Percentiles rank a stretch among this genome's conserved stretches.
phyloP scores from a whole-genome alignment of 2,113 vertebrate genomes.

The Butastur rufipennis region DNA sequence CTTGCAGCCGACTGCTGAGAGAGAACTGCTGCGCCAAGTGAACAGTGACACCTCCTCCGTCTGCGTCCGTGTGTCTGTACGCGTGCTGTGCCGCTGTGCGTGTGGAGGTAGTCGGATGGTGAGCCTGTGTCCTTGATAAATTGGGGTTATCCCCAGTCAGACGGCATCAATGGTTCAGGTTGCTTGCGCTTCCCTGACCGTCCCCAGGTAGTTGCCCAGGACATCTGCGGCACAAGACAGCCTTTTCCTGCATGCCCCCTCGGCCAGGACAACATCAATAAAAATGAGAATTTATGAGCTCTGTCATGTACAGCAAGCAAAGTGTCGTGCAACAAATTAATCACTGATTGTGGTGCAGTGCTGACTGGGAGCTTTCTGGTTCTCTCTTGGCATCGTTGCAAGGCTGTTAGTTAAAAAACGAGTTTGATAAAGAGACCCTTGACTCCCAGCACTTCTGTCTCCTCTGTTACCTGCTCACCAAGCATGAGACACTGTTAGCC shows the following conservation, averaged over 20 bases:
- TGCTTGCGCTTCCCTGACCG: not conserved
- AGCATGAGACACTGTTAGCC: not conserved
- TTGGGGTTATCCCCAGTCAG: not conserved
- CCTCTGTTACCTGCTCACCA: not conserved
- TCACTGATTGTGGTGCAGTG: not conserved
- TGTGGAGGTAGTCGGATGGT: rapidly evolving
- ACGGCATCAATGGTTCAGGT: not conserved
- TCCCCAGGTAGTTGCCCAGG: not conserved
- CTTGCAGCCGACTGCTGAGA: not conserved
- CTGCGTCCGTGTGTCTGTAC: not conserved
- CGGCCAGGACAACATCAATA: not conserved
- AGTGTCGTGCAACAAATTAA: slow-evolving; percentile 19
- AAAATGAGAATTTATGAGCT: slow-evolving; percentile 54
- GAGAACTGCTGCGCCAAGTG: not conserved
- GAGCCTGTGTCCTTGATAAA: not conserved
- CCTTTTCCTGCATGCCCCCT: not conserved
- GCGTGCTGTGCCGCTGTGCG: not conserved
- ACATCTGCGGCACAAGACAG: not conserved
- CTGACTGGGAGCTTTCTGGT: slow-evolving; percentile 36
- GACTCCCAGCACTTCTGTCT: not conserved
- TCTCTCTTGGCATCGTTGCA: not conserved
- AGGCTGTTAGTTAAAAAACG: slow-evolving; percentile 6
- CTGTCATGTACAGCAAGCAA: slow-evolving; percentile 35
- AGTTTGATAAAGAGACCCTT: slow-evolving; percentile 22
- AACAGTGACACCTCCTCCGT: not conserved